These are phyloP conservation scores for Aurelia sp. DNA, from an alignment of 30 jellyfish, hydroid and myxozoan species.

Conservation along the genomic window DNA sequence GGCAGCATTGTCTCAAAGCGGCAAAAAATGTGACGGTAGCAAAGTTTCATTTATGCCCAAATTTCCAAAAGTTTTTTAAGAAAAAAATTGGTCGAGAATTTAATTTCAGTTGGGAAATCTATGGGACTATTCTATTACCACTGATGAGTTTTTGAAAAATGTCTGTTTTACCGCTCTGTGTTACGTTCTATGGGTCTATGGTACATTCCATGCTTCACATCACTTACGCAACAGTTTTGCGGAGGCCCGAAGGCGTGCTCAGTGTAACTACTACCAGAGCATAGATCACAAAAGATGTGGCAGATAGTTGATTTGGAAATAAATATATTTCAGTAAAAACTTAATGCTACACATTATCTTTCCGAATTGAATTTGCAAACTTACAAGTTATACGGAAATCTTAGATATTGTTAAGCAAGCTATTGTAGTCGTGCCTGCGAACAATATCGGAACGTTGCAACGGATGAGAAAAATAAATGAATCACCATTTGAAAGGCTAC, in stretches of 20 bases:
- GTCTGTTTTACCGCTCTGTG: no score
- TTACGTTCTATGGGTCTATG: not conserved
- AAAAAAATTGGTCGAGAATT: not conserved
- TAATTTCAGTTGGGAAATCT: not conserved
- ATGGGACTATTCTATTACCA: not conserved
- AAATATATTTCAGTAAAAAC: not conserved
- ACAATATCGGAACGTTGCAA: no score
- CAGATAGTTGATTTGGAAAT: not conserved
- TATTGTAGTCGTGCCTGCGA: no score
- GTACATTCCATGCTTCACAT: not conserved
- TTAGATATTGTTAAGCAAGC: no score
- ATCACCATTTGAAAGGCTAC: no score
- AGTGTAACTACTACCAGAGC: no score
- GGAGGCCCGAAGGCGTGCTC: not conserved
- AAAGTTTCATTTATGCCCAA: not conserved
- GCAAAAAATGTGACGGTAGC: no score
- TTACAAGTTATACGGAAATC: not conserved
- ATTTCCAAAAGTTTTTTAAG: not conserved
- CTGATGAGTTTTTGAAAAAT: no score
- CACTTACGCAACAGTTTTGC: not conserved
- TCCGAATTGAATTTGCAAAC: conserved; percentile 39
- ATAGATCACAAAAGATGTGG: not conserved
- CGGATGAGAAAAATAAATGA: no score
- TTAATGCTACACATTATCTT: conserved; percentile 14
- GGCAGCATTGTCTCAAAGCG: no score